Base-by-base conservation (phyloP, 1,140 invertebrate genomes). In the Drosophila lini region DNA sequence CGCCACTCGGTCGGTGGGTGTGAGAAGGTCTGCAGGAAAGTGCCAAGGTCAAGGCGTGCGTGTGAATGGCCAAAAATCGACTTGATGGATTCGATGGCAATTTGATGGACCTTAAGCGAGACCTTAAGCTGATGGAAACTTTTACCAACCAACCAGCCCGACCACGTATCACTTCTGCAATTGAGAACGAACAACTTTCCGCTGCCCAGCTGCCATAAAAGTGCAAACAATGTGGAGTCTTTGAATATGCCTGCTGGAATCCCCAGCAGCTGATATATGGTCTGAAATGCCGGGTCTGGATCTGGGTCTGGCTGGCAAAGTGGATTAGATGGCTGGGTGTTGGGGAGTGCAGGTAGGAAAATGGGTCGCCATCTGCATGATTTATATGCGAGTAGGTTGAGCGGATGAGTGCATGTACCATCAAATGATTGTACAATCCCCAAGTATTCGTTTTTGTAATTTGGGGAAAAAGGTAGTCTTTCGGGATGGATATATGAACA, bases 1-100 rank as follows among this genome's bases (percentile, higher is more conserved):
- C n/a, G 8, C 58, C 41, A 45, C n/a, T 38, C 10, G 52, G 41
- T 16, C 6, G 48, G 42, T 48, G 45, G 41, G 16, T 70, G 44
- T 57, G 41, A 32, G 34, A 58, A 71, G 56, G 52, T 53, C 50
- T 25, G 32, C 34, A n/a, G 34, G 34, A 55, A 38, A 55, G 74
- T 52, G 63, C 76, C 84, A 88, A 88, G 83, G 83, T 88, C 83
- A 83, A 80, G 77, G 61, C 65, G 74, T 81, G 83, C 84, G 80
- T 83, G 84, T 68, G 71, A 89, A 89, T 83, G 70, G 74, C 58
- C 47, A 38, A 34, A 44, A 74, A 50, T 53, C 55, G 44, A 38
- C 67, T 70, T 85, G 83, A 89, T 69, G 69, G 76, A 83, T 69
- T 74, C 52, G 40, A 50, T 74, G 40, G 53, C 42, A 19, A 45